These are phyloP conservation scores for Xestia rhomboidea DNA, from an alignment of 2,888 invertebrate species.

Conservation along the genomic window DNA sequence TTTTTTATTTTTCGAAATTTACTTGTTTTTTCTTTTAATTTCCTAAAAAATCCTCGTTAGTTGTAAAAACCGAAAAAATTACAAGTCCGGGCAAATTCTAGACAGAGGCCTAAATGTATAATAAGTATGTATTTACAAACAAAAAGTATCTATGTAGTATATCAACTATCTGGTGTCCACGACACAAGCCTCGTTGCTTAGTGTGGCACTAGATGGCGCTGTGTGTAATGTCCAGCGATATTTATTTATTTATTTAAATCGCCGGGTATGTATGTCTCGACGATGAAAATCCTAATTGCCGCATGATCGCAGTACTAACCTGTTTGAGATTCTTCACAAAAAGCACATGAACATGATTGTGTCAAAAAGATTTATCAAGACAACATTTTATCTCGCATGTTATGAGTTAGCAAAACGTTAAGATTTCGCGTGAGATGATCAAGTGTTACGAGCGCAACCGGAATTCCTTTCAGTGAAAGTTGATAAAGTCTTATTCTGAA, in stretches of 20 bases:
- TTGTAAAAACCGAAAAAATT: neutral
- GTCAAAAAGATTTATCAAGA: neutral
- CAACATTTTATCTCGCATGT: conserved; percentile 9
- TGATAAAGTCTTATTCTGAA: conserved; percentile 34
- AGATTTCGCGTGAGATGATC: conserved; percentile 54
- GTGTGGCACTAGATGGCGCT: too few relatives aligned
- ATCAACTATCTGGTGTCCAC: too few relatives aligned
- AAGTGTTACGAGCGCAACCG: conserved; percentile 41
- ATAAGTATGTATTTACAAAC: too few relatives aligned
- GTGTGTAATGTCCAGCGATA: too few relatives aligned
- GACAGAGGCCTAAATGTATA: neutral
- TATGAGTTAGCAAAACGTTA: conserved; percentile 38
- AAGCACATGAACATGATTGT: neutral
- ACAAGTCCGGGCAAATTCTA: neutral
- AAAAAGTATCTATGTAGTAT: too few relatives aligned
- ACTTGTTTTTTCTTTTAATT: neutral
- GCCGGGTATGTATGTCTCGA: neutral
- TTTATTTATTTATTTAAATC: too few relatives aligned
- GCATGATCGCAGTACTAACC: neutral
- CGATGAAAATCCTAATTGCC: neutral
- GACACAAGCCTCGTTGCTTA: too few relatives aligned
- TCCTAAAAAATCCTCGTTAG: too few relatives aligned
- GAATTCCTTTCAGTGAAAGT: conserved; percentile 61
- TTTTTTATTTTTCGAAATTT: too few relatives aligned
- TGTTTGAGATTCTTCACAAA: neutral